Conservation (phyloP, 2,888 invertebrate genomes). For the Seladonia tumulorum region DNA sequence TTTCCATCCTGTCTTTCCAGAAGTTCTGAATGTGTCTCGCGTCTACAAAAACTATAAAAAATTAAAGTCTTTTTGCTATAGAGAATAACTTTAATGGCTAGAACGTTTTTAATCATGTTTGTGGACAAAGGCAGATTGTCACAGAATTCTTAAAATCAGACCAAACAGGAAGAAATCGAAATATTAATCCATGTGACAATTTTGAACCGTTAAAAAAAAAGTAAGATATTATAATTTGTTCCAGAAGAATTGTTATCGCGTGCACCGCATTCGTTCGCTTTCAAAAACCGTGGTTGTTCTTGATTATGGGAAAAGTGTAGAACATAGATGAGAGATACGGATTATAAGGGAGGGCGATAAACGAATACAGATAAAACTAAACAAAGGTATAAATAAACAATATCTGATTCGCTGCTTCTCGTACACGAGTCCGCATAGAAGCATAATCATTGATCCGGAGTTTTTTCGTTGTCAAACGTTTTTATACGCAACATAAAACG, state of each 20-base stretch:
- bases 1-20: neutral
- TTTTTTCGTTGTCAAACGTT: neutral
- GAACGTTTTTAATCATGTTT: neutral
- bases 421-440: neutral
- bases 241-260: too few relatives aligned
- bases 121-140: neutral
- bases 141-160: neutral
- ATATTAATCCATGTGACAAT: too few relatives aligned
- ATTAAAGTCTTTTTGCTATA: neutral
- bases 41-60: neutral
- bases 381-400: neutral
- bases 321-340: neutral
- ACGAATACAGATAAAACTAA: neutral
- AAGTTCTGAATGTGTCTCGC: neutral
- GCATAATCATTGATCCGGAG: neutral
- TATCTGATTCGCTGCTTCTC: neutral
- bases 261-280: neutral
- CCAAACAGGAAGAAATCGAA: too few relatives aligned
- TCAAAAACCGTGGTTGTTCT: neutral
- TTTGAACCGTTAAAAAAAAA: too few relatives aligned
- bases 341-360: neutral
- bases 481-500: conserved; percentile 6
- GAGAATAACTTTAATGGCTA: neutral
- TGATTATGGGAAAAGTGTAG: neutral
- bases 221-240: too few relatives aligned